Conservation (phyloP, 2,888 invertebrate species). For the Limnephilus marmoratus region DNA sequence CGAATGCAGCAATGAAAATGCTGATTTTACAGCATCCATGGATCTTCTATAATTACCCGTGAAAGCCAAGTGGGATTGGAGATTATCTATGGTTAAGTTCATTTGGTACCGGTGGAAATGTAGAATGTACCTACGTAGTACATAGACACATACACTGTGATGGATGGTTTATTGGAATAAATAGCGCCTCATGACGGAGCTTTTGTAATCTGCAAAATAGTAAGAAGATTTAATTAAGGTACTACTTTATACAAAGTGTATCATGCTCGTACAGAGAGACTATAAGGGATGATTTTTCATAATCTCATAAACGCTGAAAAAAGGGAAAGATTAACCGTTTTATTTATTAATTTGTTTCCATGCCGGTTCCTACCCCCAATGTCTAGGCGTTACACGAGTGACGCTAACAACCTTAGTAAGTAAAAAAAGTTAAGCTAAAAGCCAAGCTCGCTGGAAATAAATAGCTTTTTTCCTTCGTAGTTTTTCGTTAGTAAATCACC, state of each 20-base stretch:
- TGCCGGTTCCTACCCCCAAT: neutral
- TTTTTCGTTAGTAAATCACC: neutral
- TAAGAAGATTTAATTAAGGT: neutral
- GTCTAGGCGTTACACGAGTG: neutral
- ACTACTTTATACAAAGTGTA: neutral
- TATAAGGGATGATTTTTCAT: neutral
- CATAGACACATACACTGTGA: neutral
- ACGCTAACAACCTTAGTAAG: neutral
- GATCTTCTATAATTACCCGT: slow-evolving; percentile 38
- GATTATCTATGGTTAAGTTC: slow-evolving; percentile 29
- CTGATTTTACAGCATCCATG: slow-evolving; percentile 40
- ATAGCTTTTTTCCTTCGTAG: too few relatives aligned
- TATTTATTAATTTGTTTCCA: neutral
- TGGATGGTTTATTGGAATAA: neutral
- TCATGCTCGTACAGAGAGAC: neutral
- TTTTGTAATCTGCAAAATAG: neutral
- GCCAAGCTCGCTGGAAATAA: too few relatives aligned
- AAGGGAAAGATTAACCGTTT: neutral
- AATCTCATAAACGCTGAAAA: too few relatives aligned
- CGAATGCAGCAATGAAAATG: slow-evolving; percentile 51
- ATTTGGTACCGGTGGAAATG: neutral
- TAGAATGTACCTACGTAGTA: neutral
- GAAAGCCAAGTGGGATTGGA: slow-evolving; percentile 23
- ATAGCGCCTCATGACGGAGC: neutral
- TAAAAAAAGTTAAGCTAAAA: neutral